Conservation (phyloP, 1,140 invertebrate species). For the Drosophila willistoni region DNA sequence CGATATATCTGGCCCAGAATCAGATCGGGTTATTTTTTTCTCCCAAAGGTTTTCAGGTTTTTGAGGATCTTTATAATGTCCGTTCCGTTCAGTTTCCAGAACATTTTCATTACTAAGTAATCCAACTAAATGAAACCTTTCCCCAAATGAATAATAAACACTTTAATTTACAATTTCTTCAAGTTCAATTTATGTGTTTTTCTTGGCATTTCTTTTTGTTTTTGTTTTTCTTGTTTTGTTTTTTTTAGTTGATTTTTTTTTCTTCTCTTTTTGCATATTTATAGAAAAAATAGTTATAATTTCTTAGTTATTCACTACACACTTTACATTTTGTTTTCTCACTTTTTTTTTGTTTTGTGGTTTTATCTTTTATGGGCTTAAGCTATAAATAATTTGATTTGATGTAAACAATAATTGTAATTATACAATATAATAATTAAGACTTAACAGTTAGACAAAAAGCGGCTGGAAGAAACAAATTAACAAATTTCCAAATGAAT, state of each 20-base stretch:
- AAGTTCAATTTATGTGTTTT: slow-evolving; percentile 21
- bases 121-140: background rate
- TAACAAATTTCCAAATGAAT: slow-evolving; percentile 53
- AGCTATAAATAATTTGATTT: slow-evolving; percentile 61
- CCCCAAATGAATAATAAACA: background rate
- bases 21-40: too few species aligned
- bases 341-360: background rate
- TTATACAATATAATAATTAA: slow-evolving; percentile 69
- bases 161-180: slow-evolving; percentile 13
- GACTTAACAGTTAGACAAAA: slow-evolving; percentile 64
- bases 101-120: background rate
- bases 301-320: slow-evolving; percentile 45
- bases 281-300: slow-evolving; percentile 66
- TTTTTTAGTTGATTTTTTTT: slow-evolving; percentile 39
- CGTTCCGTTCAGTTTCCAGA: too few species aligned
- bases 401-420: slow-evolving; percentile 70
- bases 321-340: slow-evolving; percentile 17
- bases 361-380: slow-evolving; percentile 44
- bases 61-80: too few species aligned
- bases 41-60: too few species aligned
- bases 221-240: slow-evolving; percentile 8
- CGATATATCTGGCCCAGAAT: too few species aligned
- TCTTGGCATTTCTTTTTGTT: slow-evolving; percentile 18
- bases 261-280: slow-evolving; percentile 52
- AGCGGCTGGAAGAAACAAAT: slow-evolving; percentile 68